phyloP scores from a whole-genome alignment of 2,888 invertebrate genomes.

The Nymphalis urticae region DNA sequence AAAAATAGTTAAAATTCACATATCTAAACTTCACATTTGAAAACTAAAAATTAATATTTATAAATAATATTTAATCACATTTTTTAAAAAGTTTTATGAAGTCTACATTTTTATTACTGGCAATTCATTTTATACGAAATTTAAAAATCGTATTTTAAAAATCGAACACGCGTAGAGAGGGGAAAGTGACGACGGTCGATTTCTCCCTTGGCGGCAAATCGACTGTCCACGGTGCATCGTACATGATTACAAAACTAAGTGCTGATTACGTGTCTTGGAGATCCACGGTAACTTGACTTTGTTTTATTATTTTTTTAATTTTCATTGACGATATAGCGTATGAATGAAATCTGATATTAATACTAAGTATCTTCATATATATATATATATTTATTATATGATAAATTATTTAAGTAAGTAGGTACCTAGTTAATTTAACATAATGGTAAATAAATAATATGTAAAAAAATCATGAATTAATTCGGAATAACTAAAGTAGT shows the following conservation, averaged over 20 bases:
- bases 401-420: too few relatives aligned
- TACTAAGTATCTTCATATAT: too few relatives aligned
- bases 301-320: not conserved
- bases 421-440: too few relatives aligned
- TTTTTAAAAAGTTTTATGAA: not conserved
- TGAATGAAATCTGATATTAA: too few relatives aligned
- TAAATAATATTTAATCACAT: too few relatives aligned
- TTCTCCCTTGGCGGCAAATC: constrained; percentile 63
- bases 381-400: too few relatives aligned
- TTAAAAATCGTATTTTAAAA: constrained; percentile 17
- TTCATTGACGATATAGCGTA: too few relatives aligned
- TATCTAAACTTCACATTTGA: constrained; percentile 1
- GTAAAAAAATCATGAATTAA: too few relatives aligned
- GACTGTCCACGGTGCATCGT: constrained; percentile 59
- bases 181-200: constrained; percentile 70
- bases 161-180: constrained; percentile 41
- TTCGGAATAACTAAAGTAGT: too few relatives aligned
- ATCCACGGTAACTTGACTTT: constrained; percentile 22
- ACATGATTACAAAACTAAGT: constrained; percentile 57
- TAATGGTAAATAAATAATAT: too few relatives aligned
- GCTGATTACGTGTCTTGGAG: constrained; percentile 35
- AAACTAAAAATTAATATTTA: not conserved
- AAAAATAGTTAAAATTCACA: not conserved
- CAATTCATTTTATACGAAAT: not conserved
- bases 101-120: not conserved